These are phyloP conservation scores for Proterorhinus semilunaris DNA, from an alignment of 2,113 vertebrate species.

Conservation along the genomic window DNA sequence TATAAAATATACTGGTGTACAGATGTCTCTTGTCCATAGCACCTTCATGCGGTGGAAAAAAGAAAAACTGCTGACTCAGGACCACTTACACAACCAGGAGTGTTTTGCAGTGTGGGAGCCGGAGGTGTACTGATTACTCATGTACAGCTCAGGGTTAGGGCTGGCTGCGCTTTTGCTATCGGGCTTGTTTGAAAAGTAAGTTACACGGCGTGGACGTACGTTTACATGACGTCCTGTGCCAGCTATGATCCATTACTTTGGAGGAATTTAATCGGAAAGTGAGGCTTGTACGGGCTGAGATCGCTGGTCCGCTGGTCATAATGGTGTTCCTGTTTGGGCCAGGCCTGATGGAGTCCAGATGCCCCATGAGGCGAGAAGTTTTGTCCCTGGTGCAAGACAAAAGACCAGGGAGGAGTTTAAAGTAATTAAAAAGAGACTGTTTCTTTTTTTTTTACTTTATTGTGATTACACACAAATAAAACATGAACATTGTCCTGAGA, in stretches of 20 bases:
- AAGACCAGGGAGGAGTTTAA: no score
- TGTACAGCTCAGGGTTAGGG: not conserved
- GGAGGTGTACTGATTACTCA: constrained; percentile 29
- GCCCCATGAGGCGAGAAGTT: constrained; percentile 5
- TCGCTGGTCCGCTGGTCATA: constrained; percentile 33
- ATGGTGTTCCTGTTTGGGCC: constrained; percentile 34
- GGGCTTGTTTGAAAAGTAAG: not conserved
- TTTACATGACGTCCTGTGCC: constrained; percentile 11
- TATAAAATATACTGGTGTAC: not conserved
- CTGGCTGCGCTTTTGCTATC: not conserved
- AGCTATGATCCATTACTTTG: constrained; percentile 31
- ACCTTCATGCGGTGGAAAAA: constrained; percentile 24
- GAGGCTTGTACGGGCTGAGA: constrained; percentile 18
- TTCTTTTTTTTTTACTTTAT: no score
- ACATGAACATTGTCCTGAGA: no score
- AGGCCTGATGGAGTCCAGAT: constrained; percentile 54
- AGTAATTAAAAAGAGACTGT: no score
- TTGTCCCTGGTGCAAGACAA: no score
- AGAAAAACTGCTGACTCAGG: constrained; percentile 36
- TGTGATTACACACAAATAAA: no score
- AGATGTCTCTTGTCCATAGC: constrained; percentile 48
- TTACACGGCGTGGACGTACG: constrained; percentile 12
- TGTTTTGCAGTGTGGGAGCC: constrained; percentile 37
- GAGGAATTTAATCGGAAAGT: constrained; percentile 28
- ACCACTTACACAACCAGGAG: constrained; percentile 32